Conservation (phyloP, 2,113 vertebrate species). For the Varanus salvator region DNA sequence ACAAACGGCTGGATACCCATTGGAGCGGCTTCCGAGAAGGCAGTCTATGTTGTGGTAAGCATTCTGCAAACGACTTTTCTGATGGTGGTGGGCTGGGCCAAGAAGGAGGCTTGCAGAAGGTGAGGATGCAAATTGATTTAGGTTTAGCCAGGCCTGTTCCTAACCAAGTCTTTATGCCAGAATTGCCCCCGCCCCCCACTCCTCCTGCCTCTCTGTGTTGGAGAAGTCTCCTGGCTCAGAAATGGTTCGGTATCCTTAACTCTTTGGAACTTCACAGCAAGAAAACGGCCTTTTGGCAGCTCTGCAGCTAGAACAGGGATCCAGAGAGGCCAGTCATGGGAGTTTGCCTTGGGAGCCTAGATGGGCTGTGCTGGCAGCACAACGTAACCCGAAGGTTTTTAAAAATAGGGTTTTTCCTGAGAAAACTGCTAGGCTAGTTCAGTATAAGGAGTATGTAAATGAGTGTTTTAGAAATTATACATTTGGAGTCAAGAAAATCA, state of each 20-base stretch:
- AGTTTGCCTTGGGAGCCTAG: background rate
- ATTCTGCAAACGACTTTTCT: rapidly evolving
- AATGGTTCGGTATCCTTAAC: background rate
- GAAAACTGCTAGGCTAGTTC: background rate
- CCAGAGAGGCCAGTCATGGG: background rate
- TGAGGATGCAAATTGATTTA: background rate
- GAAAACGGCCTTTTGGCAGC: background rate
- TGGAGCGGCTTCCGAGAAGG: constrained; percentile 91
- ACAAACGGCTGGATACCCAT: constrained; percentile 97
- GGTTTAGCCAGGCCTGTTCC: background rate
- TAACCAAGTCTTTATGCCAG: background rate
- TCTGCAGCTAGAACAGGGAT: background rate
- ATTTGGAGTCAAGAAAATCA: background rate
- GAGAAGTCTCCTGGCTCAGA: background rate
- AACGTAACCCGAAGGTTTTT: background rate
- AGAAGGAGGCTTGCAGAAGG: rapidly evolving
- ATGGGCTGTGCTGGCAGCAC: background rate
- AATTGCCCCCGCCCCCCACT: background rate
- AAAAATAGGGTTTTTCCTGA: background rate
- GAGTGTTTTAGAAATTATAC: background rate
- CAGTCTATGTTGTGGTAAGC: constrained; percentile 95
- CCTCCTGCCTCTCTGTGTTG: background rate
- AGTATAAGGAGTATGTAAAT: background rate
- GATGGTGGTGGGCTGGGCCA: rapidly evolving
- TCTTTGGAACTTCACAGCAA: background rate